Evolutionary conservation across 2,113 vertebrate genomes (phyloP).

Genomic region (Riparia riparia): DNA sequence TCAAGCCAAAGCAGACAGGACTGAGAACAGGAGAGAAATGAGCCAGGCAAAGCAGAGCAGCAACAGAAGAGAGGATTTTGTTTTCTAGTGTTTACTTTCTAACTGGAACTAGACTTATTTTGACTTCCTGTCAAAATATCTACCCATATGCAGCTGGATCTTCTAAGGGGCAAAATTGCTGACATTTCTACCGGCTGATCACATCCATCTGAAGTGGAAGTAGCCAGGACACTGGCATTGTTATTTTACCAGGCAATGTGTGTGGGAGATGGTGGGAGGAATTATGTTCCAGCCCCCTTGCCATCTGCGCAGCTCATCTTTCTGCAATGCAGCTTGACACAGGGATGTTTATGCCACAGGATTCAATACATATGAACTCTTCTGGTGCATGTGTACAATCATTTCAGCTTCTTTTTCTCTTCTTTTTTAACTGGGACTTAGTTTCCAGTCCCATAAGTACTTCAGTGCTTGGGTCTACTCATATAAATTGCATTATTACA

Average conservation of each 20-base stretch:
- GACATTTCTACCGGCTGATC: background rate
- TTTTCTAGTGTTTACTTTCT: background rate
- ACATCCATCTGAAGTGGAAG: background rate
- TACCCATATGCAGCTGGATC: background rate
- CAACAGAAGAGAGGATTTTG: background rate
- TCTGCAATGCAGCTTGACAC: slow-evolving; percentile 49
- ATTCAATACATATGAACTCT: background rate
- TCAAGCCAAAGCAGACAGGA: background rate
- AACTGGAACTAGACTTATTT: background rate
- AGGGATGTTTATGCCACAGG: slow-evolving; percentile 65
- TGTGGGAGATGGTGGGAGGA: background rate
- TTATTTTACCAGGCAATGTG: slow-evolving; percentile 35
- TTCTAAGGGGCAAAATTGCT: background rate
- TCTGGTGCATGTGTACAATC: background rate
- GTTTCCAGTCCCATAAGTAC: background rate
- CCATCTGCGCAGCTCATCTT: slow-evolving; percentile 72
- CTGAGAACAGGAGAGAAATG: background rate
- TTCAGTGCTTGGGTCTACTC: background rate
- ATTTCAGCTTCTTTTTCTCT: background rate
- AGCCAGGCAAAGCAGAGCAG: background rate
- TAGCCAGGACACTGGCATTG: slow-evolving; percentile 3
- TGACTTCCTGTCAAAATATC: background rate
- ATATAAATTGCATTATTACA: background rate
- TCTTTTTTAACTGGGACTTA: background rate
- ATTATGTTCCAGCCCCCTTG: slow-evolving; percentile 58